Base-by-base conservation (phyloP, 37 sponge, comb jelly and placozoan species). In the Axinella damicornis region DNA sequence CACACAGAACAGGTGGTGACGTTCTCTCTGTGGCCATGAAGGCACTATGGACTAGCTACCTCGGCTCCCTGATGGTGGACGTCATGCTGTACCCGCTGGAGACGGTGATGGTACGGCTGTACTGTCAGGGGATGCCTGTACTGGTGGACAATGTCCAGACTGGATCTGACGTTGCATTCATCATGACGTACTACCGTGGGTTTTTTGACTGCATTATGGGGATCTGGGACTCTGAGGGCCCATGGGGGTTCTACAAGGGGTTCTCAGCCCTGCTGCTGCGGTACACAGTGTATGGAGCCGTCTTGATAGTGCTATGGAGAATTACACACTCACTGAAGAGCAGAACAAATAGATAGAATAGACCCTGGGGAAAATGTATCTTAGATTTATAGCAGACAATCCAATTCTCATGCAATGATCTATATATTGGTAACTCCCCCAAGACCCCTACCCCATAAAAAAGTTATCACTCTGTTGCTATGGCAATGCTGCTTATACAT, bases 101-200 rank as follows among this genome's bases (percentile, higher is more conserved):
- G 55, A 94, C 94, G 0, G 80, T 83, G 0, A 38, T 91, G 34
- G 77, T 87, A 5, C 85, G 89, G 31, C 54, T 91, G n/a, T 79
- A 87, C 77, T 70, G 86, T 31, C 94, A 89, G 68, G 92, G 92
- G 0, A 83, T 91, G 60, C 97, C 97, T 41, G 83, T 89, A 27
- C 63, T 91, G 34, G 86, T 92, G 62, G 92, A 97, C 41, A 92
- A 93, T 53, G 77, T 93, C 17, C 83, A 93, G 32, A 85, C 64
- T 0, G 92, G 92, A 31, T 21, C 53, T 6, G 83, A 79, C 17
- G 64, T 80, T 11, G 65, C 61, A 1, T 89, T 76, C 37, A 76
- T 91, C 2, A 83, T 80, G 4, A 75, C 86, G 0, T 88, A 57
- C 72, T 86, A 87, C 69, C 53, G 67, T 27, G 90, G 94, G 2